phyloP scores from a whole-genome alignment of 2,888 invertebrate species.

The Andricus quercusramuli region DNA sequence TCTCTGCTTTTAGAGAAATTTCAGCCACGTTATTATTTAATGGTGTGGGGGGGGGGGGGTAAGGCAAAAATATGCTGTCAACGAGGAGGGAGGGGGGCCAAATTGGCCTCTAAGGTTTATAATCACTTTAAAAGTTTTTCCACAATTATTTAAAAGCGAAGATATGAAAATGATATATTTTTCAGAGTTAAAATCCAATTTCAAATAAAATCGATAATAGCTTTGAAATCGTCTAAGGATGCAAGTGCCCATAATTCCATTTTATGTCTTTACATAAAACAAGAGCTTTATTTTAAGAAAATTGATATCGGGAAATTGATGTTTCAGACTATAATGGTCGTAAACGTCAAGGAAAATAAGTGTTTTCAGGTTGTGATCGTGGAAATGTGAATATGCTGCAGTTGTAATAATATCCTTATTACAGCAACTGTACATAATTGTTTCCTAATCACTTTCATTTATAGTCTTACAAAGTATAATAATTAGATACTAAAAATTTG shows the following conservation, averaged over 20 bases:
- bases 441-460: neutral
- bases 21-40: too few species aligned
- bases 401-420: neutral
- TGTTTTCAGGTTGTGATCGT: neutral
- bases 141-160: neutral
- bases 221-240: conserved; percentile 14
- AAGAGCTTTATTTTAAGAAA: conserved; percentile 31
- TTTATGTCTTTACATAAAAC: conserved; percentile 27
- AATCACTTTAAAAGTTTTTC: neutral
- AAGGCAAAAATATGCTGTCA: too few species aligned
- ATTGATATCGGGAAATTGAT: conserved; percentile 25
- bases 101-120: neutral
- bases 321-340: conserved; percentile 31
- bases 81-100: too few species aligned
- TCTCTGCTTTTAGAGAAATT: too few species aligned
- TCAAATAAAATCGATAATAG: conserved; percentile 19
- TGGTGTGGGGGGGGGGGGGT: too few species aligned
- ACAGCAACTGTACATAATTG: neutral
- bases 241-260: conserved; percentile 14
- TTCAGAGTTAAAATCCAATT: neutral
- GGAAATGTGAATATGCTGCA: neutral
- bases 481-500: too few species aligned
- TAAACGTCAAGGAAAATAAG: conserved; percentile 26
- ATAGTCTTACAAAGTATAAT: neutral
- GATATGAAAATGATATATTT: conserved; percentile 11